These are phyloP conservation scores for Clinocottus analis DNA, from an alignment of 2,113 vertebrate genomes.

Conservation along the genomic window DNA sequence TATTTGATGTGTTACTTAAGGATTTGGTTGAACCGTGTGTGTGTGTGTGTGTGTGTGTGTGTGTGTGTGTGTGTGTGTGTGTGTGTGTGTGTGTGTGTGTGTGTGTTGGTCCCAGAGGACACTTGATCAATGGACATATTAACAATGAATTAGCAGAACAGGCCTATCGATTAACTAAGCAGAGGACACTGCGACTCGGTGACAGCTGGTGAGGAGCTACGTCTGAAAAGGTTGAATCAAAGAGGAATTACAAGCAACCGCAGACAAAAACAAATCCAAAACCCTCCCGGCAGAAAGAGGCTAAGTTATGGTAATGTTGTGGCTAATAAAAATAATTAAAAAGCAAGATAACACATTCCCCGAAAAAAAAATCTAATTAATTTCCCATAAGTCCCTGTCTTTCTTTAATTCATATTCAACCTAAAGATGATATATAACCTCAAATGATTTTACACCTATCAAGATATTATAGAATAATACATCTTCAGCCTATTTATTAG, in stretches of 20 bases:
- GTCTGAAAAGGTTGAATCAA: conserved; percentile 57
- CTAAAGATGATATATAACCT: neutral
- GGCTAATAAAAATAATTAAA: neutral
- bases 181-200: conserved; percentile 57
- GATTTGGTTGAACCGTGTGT: conserved; percentile 23
- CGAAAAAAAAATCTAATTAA: neutral
- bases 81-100: neutral
- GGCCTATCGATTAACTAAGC: conserved; percentile 71
- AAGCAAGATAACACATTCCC: neutral
- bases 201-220: conserved; percentile 72
- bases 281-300: neutral
- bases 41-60: neutral
- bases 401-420: neutral
- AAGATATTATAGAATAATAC: neutral
- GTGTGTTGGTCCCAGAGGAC: conserved; percentile 50
- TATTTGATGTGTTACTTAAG: conserved; percentile 18
- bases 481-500: neutral
- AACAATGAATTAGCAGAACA: conserved; percentile 79
- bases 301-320: neutral
- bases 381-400: neutral
- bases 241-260: conserved; percentile 43
- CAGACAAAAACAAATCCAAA: conserved; percentile 26
- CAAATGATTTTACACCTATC: too few species aligned
- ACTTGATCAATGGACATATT: conserved; percentile 82
- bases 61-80: conserved; percentile 8